These are phyloP conservation scores for Oreonectes daqikongensis DNA, from an alignment of 2,797 vertebrate species.

Conservation along the genomic window DNA sequence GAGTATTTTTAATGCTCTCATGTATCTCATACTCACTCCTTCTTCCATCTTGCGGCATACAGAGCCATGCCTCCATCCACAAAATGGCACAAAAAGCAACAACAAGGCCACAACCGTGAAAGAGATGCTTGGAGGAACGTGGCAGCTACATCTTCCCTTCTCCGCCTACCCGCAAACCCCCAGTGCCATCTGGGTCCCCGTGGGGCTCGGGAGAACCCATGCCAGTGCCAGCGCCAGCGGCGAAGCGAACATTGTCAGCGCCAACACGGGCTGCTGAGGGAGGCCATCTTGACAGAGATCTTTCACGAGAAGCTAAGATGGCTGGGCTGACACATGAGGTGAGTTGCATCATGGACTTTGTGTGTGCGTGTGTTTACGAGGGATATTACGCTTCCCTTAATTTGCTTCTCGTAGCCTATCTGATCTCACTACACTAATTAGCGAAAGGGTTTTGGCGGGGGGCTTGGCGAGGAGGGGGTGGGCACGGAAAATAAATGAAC, in stretches of 20 bases:
- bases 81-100: constrained; percentile 37
- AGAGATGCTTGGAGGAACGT: constrained; percentile 38
- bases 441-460: constrained; percentile 67
- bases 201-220: constrained; percentile 48
- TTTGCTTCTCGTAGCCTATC: constrained; percentile 40
- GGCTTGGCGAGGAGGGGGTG: constrained; percentile 58
- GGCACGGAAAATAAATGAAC: constrained; percentile 80
- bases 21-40: constrained; percentile 1
- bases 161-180: constrained; percentile 62
- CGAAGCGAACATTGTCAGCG: constrained; percentile 68
- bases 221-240: constrained; percentile 73
- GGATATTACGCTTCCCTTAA: constrained; percentile 31
- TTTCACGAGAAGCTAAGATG: constrained; percentile 86
- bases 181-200: constrained; percentile 72
- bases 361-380: constrained; percentile 12
- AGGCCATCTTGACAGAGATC: constrained; percentile 90
- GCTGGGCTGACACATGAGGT: constrained; percentile 89
- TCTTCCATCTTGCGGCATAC: background rate
- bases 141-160: constrained; percentile 52
- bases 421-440: constrained; percentile 60
- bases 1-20: constrained; percentile 55
- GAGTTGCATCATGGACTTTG: constrained; percentile 75
- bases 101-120: constrained; percentile 27
- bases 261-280: constrained; percentile 68
- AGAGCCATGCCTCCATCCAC: constrained; percentile 17